These are phyloP conservation scores for Enteromius radiatus DNA, from an alignment of 2,797 vertebrate genomes.

Conservation along the genomic window DNA sequence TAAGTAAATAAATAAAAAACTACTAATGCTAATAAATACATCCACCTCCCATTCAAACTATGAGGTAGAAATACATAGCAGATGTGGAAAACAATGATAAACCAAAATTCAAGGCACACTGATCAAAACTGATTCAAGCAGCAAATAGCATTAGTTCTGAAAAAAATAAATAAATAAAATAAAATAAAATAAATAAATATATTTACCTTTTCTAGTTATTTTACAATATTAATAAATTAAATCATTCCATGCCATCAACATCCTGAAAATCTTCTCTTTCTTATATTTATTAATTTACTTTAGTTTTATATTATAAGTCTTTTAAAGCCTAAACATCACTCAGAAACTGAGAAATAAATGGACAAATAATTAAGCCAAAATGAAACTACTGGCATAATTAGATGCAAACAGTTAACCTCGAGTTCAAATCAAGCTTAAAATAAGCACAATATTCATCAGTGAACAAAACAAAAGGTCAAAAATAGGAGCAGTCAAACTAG, in stretches of 20 bases:
- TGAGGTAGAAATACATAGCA: background rate
- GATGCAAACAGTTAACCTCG: background rate
- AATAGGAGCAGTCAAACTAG: background rate
- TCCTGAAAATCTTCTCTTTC: background rate
- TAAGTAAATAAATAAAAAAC: background rate
- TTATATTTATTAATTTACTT: background rate
- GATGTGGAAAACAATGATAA: background rate
- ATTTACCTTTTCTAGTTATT: too few species aligned
- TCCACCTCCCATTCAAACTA: background rate
- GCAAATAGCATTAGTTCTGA: too few species aligned
- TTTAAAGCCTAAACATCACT: background rate
- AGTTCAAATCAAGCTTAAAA: conserved; percentile 9
- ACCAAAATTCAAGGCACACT: too few species aligned
- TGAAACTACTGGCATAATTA: background rate
- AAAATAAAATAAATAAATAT: too few species aligned
- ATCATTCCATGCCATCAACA: background rate
- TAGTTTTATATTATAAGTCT: background rate
- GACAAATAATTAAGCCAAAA: background rate
- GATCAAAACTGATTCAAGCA: background rate
- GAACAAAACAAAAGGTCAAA: conserved; percentile 26
- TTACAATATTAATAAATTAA: background rate
- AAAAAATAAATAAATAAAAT: too few species aligned
- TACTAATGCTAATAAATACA: background rate
- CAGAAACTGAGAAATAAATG: background rate
- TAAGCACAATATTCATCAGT: background rate